These are phyloP conservation scores for Pycnomerus fuliginosus DNA, from an alignment of 2,888 invertebrate species.

Conservation along the genomic window DNA sequence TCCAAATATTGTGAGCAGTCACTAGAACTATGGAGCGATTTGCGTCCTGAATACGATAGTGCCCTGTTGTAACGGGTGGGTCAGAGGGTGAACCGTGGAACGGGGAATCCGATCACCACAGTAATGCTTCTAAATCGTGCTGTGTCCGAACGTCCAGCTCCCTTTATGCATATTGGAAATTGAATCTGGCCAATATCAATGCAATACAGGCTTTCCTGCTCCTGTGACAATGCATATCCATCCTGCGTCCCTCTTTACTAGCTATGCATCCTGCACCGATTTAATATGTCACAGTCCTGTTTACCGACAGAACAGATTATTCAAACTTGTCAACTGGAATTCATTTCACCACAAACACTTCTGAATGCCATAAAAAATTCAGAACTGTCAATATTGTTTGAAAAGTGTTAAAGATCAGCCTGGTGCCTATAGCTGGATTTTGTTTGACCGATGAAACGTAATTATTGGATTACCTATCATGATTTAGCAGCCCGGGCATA, in stretches of 20 bases:
- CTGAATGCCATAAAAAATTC: slow-evolving; percentile 4
- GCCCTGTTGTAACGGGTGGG: slow-evolving; percentile 15
- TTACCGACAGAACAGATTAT: slow-evolving; percentile 50
- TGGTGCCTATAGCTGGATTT: slow-evolving; percentile 6
- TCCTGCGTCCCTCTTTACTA: slow-evolving; percentile 34
- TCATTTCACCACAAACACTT: slow-evolving; percentile 45
- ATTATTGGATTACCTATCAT: slow-evolving; percentile 14
- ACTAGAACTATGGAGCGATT: slow-evolving; percentile 28
- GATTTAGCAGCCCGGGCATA: slow-evolving; percentile 28
- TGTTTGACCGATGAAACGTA: slow-evolving; percentile 8
- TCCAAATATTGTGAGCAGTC: slow-evolving; percentile 31
- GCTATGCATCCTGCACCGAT: slow-evolving; percentile 38
- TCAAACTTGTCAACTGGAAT: slow-evolving; percentile 51
- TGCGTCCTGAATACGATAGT: slow-evolving; percentile 23
- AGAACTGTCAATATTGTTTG: no score
- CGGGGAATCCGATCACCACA: slow-evolving; percentile 48
- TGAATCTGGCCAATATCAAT: slow-evolving; percentile 51
- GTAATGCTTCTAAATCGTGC: slow-evolving; percentile 47
- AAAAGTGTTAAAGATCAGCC: no score
- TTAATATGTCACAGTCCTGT: slow-evolving; percentile 51
- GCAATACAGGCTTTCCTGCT: slow-evolving; percentile 41
- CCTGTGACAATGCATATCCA: slow-evolving; percentile 49
- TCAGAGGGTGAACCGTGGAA: slow-evolving; percentile 24
- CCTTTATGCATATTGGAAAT: slow-evolving; percentile 52
- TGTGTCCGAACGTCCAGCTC: slow-evolving; percentile 32